Evolutionary conservation across 2,797 vertebrate genomes (phyloP).

Genomic region (Trachops cirrhosus): DNA sequence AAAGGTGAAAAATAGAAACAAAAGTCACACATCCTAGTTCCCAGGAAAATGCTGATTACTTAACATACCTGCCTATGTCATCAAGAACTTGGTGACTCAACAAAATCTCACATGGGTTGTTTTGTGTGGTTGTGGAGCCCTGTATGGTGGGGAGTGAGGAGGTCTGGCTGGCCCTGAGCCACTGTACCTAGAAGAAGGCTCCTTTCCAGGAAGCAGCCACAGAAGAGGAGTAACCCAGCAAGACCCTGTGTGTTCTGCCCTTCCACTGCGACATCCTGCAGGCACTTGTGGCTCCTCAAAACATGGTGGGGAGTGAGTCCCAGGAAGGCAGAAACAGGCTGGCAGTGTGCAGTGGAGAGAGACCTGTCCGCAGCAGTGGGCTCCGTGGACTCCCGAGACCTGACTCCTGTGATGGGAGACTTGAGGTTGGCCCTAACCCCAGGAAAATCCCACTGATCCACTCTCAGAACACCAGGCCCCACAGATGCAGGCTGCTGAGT

Average conservation of each 20-base stretch:
- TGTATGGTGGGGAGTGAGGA: background rate
- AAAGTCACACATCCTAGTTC: background rate
- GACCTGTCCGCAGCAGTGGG: background rate
- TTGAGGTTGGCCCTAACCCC: background rate
- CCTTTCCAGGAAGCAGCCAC: background rate
- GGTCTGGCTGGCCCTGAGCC: background rate
- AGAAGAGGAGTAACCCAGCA: background rate
- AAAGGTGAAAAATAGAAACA: background rate
- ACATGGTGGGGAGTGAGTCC: fast-evolving
- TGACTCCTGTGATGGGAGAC: background rate
- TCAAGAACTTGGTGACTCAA: background rate
- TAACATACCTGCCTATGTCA: background rate
- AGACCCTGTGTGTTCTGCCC: background rate
- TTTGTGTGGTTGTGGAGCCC: background rate
- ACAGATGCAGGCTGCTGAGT: background rate
- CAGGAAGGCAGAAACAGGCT: background rate
- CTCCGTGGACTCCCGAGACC: fast-evolving
- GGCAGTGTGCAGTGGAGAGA: too few species aligned
- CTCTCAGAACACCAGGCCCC: background rate
- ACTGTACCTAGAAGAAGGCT: background rate
- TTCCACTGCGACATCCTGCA: background rate
- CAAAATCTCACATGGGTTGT: background rate
- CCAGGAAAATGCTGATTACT: background rate
- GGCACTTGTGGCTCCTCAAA: background rate
- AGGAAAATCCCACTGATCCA: background rate